These are phyloP conservation scores for Spongilla lacustris DNA, from an alignment of 37 sponge, comb jelly and placozoan species.

Conservation along the genomic window DNA sequence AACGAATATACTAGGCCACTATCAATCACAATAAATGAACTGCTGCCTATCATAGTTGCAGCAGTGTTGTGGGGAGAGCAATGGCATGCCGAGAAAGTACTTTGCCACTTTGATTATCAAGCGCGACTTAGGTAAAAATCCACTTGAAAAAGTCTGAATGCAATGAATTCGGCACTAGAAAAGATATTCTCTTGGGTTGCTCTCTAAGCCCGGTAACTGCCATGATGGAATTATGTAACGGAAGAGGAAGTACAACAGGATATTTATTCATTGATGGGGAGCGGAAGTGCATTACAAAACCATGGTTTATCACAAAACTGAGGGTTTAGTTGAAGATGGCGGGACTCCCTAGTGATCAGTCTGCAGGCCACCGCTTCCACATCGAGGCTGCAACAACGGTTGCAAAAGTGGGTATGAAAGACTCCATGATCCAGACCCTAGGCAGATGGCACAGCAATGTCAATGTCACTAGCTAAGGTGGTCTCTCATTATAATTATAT, in stretches of 20 bases:
- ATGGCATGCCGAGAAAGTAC: not conserved
- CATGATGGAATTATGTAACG: not conserved
- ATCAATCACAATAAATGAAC: conserved; percentile 10
- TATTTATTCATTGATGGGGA: not conserved
- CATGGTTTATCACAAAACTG: not conserved
- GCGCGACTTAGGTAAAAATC: not conserved
- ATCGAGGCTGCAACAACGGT: conserved; percentile 13
- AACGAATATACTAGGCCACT: not conserved
- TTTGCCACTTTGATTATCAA: conserved; percentile 1
- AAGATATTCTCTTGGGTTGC: not conserved
- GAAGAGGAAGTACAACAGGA: not conserved
- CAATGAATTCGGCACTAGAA: not conserved
- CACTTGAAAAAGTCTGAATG: conserved; percentile 3
- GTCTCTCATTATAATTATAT: too few species aligned
- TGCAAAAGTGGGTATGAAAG: conserved; percentile 1
- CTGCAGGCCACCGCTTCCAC: conserved; percentile 11
- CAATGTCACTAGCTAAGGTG: too few species aligned
- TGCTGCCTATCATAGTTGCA: conserved; percentile 19
- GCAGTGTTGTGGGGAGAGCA: conserved; percentile 5
- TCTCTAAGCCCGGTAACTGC: conserved; percentile 5
- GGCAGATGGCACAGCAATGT: conserved; percentile 10
- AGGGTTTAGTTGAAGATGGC: not conserved
- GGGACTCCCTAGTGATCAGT: not conserved
- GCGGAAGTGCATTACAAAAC: not conserved
- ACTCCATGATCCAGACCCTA: conserved; percentile 2